Percentiles rank a stretch among this genome's conserved stretches.
phyloP scores from a whole-genome alignment of 2,888 invertebrate species.

The Ectemnius cavifrons region DNA sequence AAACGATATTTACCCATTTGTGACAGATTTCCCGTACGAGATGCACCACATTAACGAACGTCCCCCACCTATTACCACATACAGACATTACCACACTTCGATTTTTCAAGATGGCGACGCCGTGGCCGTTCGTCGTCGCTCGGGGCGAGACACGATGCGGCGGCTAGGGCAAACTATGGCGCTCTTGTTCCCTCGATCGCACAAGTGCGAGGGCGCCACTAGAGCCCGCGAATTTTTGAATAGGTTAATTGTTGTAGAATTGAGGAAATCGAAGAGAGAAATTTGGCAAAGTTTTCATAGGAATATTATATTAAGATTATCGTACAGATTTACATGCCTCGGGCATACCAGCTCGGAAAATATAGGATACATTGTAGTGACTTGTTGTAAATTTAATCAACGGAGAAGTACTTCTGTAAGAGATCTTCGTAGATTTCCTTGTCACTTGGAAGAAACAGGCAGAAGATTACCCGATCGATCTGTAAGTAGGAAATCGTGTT shows the following conservation, averaged over 20 bases:
- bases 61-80: constrained; percentile 75
- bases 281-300: constrained; percentile 23
- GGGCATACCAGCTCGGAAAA: constrained; percentile 2
- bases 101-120: constrained; percentile 84
- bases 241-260: neutral
- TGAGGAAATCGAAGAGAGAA: neutral
- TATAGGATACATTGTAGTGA: neutral
- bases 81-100: constrained; percentile 80
- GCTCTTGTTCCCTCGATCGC: constrained; percentile 37
- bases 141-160: constrained; percentile 77
- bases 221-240: constrained; percentile 35
- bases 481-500: constrained; percentile 60
- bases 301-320: constrained; percentile 39
- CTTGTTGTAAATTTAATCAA: constrained; percentile 66
- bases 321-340: constrained; percentile 34
- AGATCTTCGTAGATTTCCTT: constrained; percentile 85
- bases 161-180: constrained; percentile 50
- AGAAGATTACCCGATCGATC: constrained; percentile 89
- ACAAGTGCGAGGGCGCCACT: neutral
- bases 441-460: constrained; percentile 87
- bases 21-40: constrained; percentile 72
- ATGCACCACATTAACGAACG: constrained; percentile 73
- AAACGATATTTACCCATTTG: constrained; percentile 75
- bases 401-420: constrained; percentile 86
- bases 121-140: constrained; percentile 76